Base-by-base conservation (phyloP, 2,888 invertebrate genomes). In the Blera fallax region DNA sequence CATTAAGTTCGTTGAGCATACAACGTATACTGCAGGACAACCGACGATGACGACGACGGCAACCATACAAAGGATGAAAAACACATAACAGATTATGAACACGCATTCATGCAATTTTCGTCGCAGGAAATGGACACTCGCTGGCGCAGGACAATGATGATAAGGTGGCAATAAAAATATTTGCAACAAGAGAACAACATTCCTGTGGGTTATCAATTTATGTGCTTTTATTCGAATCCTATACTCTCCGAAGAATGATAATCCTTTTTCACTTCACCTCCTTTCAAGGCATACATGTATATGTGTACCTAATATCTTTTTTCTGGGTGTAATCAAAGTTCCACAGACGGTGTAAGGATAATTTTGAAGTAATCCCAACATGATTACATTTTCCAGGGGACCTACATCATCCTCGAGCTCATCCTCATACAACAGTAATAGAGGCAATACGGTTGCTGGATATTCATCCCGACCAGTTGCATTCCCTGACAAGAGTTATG, bases 101-200 rank as follows among this genome's bases (percentile, higher is more conserved):
- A 69, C 81, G 76, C 76, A 81, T 77, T 85, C 72, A 52, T 80
- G 80, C 80, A 70, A 74, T 74, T 65, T 56, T 64, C 54, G 52
- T 73, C 24, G 27, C 54, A 67, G 14, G 21, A 72, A 72, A 72
- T 83, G 79, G 72, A 45, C 69, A 69, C 74, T 64, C 67, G 52
- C 54, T 29, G 64, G 27, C 37, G 48, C 62, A 54, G 62, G 54
- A 78, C 65, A 58, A 73, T 50, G 79, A 62, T 79, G 74, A 76
- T 81, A 72, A 85, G 81, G 81, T 77, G 76, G 77, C 81, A 85
- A 81, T 85, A 85, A 85, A 85, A 85, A 85, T 85, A 85, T 85
- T 81, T 85, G 34, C 67, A 67, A 72, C 56, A 58, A 56, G 56
- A 65, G 64, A 72, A 58, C 40, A 32, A 43, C 77, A 85, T 85